Conservation (phyloP, 2,113 vertebrate species). For the Murina feae region DNA sequence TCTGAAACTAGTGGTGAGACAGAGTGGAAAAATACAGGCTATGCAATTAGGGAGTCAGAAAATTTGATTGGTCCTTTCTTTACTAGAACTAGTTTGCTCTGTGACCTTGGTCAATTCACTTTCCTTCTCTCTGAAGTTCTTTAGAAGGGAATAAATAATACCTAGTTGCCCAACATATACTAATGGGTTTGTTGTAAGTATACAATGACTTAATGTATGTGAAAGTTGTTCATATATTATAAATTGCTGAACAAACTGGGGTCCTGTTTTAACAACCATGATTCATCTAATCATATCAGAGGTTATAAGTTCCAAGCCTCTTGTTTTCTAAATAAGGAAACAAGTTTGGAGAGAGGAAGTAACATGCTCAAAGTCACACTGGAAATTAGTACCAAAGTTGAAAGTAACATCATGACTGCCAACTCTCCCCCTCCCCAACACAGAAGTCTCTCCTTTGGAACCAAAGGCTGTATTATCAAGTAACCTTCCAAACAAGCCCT, state of each 20-base stretch:
- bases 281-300: background rate
- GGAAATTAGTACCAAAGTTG: background rate
- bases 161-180: background rate
- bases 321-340: slow-evolving; percentile 18
- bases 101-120: background rate
- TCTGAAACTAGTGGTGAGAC: background rate
- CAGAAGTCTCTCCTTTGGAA: background rate
- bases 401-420: background rate
- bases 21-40: background rate
- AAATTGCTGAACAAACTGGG: background rate
- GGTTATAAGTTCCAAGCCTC: background rate
- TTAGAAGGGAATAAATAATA: background rate
- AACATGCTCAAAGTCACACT: background rate
- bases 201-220: background rate
- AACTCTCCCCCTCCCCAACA: background rate
- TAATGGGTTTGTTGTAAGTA: background rate
- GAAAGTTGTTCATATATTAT: background rate
- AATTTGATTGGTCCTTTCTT: background rate
- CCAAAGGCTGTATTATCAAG: background rate
- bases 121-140: background rate
- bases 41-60: background rate
- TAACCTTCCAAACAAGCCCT: background rate
- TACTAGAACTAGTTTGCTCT: background rate
- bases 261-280: background rate
- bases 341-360: background rate